Percentiles rank a stretch among this genome's conserved stretches.
Conservation (phyloP, 1,140 invertebrate genomes). For the Zaprionus tsacasi region DNA sequence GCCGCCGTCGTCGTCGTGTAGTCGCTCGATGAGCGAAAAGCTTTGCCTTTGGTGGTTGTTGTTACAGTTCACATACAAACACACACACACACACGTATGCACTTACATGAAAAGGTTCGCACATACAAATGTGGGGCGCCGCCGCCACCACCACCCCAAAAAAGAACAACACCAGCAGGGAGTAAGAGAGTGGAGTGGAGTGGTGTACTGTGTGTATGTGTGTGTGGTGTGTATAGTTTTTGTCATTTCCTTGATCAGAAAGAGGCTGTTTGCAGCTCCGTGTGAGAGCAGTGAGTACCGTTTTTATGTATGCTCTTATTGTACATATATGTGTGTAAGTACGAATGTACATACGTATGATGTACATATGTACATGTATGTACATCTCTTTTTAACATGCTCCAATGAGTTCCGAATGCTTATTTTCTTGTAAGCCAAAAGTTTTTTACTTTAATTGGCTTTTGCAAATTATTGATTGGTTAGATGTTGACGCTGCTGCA, state of each 20-base stretch:
- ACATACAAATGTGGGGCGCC: conserved; percentile 62
- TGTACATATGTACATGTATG: not conserved
- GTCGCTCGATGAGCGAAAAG: conserved; percentile 46
- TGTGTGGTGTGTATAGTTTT: conserved; percentile 23
- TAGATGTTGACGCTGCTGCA: conserved; percentile 7
- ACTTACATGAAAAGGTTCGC: conserved; percentile 27
- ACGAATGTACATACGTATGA: no score
- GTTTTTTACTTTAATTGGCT: conserved; percentile 39
- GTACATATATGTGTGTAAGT: not conserved
- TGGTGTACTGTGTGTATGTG: conserved; percentile 13
- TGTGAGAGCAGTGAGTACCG: conserved; percentile 27
- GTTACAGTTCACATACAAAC: conserved; percentile 53
- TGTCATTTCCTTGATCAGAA: conserved; percentile 45
- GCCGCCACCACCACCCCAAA: conserved; percentile 52
- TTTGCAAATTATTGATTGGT: conserved; percentile 50
- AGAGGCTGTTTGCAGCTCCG: conserved; percentile 7
- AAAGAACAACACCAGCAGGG: conserved; percentile 41
- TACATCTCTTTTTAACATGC: not conserved
- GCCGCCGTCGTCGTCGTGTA: conserved; percentile 17
- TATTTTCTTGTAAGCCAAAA: conserved; percentile 11
- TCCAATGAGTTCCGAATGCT: not conserved
- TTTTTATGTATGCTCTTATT: conserved; percentile 11
- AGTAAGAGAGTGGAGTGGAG: conserved; percentile 21
- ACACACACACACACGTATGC: conserved; percentile 33
- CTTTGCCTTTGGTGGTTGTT: conserved; percentile 74